phyloP scores from a whole-genome alignment of 2,113 vertebrate genomes.

The Prionailurus viverrinus region DNA sequence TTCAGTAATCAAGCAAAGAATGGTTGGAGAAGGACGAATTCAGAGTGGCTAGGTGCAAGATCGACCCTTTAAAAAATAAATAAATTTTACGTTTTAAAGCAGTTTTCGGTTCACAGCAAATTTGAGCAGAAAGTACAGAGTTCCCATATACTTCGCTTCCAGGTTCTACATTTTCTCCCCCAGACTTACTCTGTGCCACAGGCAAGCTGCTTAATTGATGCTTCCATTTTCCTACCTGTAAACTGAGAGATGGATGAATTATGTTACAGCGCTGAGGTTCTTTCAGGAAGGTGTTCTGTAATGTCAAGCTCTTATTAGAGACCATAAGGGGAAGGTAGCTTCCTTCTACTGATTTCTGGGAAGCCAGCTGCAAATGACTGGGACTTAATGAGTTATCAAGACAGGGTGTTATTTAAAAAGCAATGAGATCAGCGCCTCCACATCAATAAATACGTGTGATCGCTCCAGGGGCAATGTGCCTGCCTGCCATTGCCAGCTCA shows the following conservation, averaged over 20 bases:
- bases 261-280: neutral
- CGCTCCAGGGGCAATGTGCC: slow-evolving; percentile 5
- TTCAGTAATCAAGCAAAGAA: neutral
- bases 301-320: slow-evolving; percentile 9
- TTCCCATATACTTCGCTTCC: neutral
- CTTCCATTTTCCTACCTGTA: slow-evolving; percentile 21
- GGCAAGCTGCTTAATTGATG: neutral
- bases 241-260: neutral
- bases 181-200: neutral
- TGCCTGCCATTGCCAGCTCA: neutral
- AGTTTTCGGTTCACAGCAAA: neutral
- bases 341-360: neutral
- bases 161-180: neutral
- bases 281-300: slow-evolving; percentile 21
- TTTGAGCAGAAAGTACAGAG: neutral
- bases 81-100: neutral
- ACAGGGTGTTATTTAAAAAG: slow-evolving; percentile 59
- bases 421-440: slow-evolving; percentile 57
- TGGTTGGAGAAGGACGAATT: neutral
- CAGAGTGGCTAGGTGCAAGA: neutral
- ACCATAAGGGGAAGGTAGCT: neutral
- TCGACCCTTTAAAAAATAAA: neutral
- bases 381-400: slow-evolving; percentile 43
- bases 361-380: neutral
- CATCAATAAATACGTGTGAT: slow-evolving; percentile 51